These are phyloP conservation scores for Alouatta caraya DNA, from an alignment of 2,797 vertebrate genomes.

Conservation along the genomic window DNA sequence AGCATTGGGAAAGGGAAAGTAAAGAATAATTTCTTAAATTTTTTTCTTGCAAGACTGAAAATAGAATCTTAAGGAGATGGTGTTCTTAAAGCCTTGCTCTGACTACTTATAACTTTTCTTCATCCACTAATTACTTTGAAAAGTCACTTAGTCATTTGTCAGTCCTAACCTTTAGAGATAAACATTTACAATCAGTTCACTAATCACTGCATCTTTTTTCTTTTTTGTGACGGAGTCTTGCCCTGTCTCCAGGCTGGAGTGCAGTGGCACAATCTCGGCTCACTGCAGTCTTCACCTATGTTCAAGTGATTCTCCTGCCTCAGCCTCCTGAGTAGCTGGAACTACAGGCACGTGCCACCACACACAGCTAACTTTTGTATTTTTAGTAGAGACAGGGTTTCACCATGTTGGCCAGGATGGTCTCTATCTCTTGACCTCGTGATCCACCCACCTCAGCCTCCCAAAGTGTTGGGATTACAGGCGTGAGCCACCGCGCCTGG, in stretches of 20 bases:
- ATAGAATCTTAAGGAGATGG: not conserved
- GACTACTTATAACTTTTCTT: not conserved
- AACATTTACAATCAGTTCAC: not conserved
- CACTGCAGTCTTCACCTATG: not conserved
- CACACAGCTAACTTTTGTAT: not conserved
- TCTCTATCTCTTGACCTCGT: not conserved
- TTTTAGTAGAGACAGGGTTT: not conserved
- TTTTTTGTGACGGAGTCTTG: not conserved
- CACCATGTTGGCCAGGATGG: not conserved
- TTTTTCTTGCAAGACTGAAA: not conserved
- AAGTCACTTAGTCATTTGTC: not conserved
- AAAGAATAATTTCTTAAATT: not conserved
- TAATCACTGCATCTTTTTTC: not conserved
- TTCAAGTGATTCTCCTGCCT: not conserved
- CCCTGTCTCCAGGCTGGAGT: not conserved
- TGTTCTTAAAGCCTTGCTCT: not conserved
- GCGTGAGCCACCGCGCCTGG: not conserved
- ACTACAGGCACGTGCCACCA: accelerated
- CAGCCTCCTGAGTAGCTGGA: not conserved
- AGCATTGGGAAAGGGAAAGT: not conserved
- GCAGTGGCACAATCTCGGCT: not conserved
- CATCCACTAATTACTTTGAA: not conserved
- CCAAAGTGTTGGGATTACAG: not conserved
- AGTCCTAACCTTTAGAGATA: not conserved
- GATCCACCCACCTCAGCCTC: not conserved